These are phyloP conservation scores for Callopanchax toddi DNA, from an alignment of 2,113 vertebrate species.

Conservation along the genomic window DNA sequence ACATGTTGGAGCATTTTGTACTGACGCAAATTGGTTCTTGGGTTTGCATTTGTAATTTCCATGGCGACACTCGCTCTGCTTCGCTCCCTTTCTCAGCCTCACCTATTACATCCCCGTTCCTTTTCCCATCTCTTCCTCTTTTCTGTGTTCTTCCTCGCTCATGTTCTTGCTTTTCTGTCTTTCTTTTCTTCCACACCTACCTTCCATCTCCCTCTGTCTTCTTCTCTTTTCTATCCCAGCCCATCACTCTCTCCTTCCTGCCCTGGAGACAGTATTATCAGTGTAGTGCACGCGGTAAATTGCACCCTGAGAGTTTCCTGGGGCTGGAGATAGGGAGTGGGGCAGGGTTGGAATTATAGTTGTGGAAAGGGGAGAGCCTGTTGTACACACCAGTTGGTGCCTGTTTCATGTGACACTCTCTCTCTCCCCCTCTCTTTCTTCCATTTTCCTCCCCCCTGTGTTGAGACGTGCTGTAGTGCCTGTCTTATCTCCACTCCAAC, in stretches of 20 bases:
- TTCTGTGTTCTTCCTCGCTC: constrained; percentile 31
- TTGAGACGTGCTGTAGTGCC: constrained; percentile 83
- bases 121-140: constrained; percentile 20
- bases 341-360: constrained; percentile 27
- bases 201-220: constrained; percentile 35
- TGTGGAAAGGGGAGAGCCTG: constrained; percentile 70
- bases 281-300: constrained; percentile 66
- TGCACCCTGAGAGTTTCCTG: constrained; percentile 74
- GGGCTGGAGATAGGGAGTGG: constrained; percentile 80
- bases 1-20: constrained; percentile 30
- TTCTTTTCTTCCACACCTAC: background rate
- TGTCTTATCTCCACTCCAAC: constrained; percentile 88
- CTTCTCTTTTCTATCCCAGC: constrained; percentile 45
- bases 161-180: constrained; percentile 7
- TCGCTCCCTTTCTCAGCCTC: constrained; percentile 5
- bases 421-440: constrained; percentile 59
- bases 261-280: constrained; percentile 70
- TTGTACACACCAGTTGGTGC: constrained; percentile 78
- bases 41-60: constrained; percentile 58
- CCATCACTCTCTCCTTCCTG: constrained; percentile 56
- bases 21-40: constrained; percentile 39
- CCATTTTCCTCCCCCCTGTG: constrained; percentile 34
- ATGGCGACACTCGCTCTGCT: constrained; percentile 29
- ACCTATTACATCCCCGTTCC: constrained; percentile 29
- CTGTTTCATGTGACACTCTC: constrained; percentile 46